Evolutionary conservation across 2,888 invertebrate species (phyloP).

Genomic region (Shargacucullia verbasci): DNA sequence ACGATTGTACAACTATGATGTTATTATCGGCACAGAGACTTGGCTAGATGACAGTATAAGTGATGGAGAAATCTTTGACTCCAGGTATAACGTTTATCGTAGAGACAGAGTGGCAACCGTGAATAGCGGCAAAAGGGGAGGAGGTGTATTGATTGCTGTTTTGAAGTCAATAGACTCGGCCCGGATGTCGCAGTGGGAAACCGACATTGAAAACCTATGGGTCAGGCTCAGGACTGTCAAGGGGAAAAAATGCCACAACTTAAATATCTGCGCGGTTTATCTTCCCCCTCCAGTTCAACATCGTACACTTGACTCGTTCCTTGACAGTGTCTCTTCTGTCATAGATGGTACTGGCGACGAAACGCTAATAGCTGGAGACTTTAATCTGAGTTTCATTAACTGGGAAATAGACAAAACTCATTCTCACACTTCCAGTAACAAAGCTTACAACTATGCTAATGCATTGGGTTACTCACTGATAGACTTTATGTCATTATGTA

Average conservation of each 20-base stretch:
- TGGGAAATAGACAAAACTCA: not conserved
- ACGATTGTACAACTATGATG: not conserved
- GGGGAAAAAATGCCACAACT: not conserved
- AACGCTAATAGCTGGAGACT: slow-evolving; percentile 1
- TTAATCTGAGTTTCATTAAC: slow-evolving; percentile 6
- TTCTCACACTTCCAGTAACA: not conserved
- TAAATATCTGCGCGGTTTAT: slow-evolving; percentile 7
- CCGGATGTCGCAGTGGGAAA: slow-evolving; percentile 1
- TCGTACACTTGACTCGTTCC: not conserved
- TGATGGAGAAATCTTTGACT: not conserved
- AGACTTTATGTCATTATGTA: slow-evolving; percentile 3
- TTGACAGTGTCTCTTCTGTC: not conserved
- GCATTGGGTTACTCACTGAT: not conserved
- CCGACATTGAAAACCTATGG: slow-evolving; percentile 6
- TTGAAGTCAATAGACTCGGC: slow-evolving; percentile 1
- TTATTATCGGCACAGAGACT: not conserved
- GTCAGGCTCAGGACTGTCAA: not conserved
- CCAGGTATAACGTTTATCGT: not conserved
- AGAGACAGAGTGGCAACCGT: not conserved
- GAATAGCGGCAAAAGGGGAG: not conserved
- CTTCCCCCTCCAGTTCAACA: slow-evolving; percentile 6
- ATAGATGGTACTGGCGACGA: not conserved
- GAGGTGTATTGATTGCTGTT: slow-evolving; percentile 11
- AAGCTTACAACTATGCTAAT: not conserved
- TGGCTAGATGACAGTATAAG: slow-evolving; percentile 1